Base-by-base conservation (phyloP, 2,113 vertebrate genomes). In the Tursiops truncatus region DNA sequence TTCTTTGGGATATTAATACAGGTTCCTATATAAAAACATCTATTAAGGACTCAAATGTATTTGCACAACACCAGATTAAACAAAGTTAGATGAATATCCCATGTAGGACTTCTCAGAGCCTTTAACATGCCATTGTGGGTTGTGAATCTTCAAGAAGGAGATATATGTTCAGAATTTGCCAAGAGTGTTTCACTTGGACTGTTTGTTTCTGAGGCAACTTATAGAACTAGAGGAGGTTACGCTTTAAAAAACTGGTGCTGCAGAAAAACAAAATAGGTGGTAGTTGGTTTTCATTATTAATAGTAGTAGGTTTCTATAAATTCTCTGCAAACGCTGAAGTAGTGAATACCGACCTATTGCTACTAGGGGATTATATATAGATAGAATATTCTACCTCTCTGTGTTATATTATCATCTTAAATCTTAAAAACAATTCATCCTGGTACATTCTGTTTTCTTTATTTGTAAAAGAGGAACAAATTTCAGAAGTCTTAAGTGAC, bases 161-260 rank as follows among this genome's bases (percentile, higher is more conserved):
- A 33, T 2, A 1, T 14, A 2, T 26, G 8, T 17, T 33, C 12
- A 21, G 18, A 60, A n/a, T 47, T 13, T 31, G 18, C 31, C 25
- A 6, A 12, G 44, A 0, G 12, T 6, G 0, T 44, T 25, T 6
- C 11, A 20, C 68, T 33, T 17, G 44, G 36, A 41, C 33, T 50
- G 33, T 17, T 14, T 63, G 79, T 58, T 33, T 56, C 11, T 21
- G 33, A 56, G 36, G 10, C 12, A 26, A 38, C 21, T 53, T 8
- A 7, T 6, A 60, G 71, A 9, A 4, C 20, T 8, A 4, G 0
- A 26, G 20, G 5, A 8, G 38, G 17, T 4, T 1, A 4, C 5
- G 5, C 65, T 89, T 21, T 26, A 33, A 65, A 23, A 67, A 44
- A 47, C 8, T 26, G n/a, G 2, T 58, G n/a, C 25, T 17, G 7